Evolutionary conservation across 2,888 invertebrate genomes (phyloP).

Genomic region (Acronicta alni): DNA sequence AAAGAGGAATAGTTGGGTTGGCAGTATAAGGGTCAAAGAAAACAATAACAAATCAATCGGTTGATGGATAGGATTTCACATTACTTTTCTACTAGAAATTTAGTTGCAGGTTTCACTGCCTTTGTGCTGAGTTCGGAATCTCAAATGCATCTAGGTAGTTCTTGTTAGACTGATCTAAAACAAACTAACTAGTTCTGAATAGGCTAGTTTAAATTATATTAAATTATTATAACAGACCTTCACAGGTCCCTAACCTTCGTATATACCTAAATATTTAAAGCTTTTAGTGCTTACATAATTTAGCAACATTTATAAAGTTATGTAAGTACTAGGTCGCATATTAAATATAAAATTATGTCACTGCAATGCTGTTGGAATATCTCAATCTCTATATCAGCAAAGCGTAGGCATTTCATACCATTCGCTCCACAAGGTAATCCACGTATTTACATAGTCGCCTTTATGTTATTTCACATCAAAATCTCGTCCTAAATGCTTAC

Average conservation of each 20-base stretch:
- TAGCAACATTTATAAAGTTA: slow-evolving; percentile 26
- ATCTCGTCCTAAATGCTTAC: slow-evolving; percentile 14
- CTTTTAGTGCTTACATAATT: slow-evolving; percentile 38
- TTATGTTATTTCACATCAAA: slow-evolving; percentile 35
- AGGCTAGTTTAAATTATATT: too few relatives aligned
- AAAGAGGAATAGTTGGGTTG: too few relatives aligned
- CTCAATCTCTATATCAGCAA: slow-evolving; percentile 11
- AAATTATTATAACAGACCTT: too few relatives aligned
- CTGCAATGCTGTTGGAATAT: slow-evolving; percentile 29
- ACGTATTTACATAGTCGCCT: slow-evolving; percentile 41
- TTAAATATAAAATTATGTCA: slow-evolving; percentile 24
- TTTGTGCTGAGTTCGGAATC: too few relatives aligned
- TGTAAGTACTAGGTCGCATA: slow-evolving; percentile 26
- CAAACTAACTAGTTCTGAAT: too few relatives aligned
- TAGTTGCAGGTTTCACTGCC: too few relatives aligned
- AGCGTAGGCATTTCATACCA: slow-evolving; percentile 49
- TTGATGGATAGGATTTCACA: too few relatives aligned
- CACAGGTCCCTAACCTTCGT: slow-evolving; percentile 16
- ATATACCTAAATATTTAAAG: slow-evolving; percentile 21
- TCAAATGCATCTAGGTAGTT: too few relatives aligned
- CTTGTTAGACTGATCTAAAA: too few relatives aligned
- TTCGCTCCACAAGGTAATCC: slow-evolving; percentile 64
- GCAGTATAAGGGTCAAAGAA: too few relatives aligned
- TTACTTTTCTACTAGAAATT: too few relatives aligned
- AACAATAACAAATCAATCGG: too few relatives aligned